phyloP scores from a whole-genome alignment of 1,140 invertebrate genomes.

The Bombus soroeensis region DNA sequence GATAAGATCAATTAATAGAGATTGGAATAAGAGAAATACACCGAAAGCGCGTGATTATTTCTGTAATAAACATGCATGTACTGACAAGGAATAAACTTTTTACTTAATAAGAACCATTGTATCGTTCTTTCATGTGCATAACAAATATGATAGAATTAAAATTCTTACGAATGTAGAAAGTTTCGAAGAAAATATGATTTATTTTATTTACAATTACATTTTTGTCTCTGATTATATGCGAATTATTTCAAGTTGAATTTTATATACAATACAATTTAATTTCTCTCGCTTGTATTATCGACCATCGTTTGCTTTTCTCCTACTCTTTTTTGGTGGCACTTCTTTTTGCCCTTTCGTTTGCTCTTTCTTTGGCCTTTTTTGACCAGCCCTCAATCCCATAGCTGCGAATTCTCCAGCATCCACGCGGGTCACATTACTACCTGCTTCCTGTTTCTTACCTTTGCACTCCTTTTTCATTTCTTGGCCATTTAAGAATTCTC shows the following conservation, averaged over 20 bases:
- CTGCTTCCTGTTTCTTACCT: neutral
- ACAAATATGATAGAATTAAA: neutral
- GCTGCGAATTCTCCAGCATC: constrained; percentile 71
- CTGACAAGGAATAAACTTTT: constrained; percentile 61
- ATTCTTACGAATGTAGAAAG: neutral
- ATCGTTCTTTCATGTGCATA: neutral
- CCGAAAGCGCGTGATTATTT: constrained; percentile 37
- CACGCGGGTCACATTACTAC: constrained; percentile 7
- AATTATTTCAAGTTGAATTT: neutral
- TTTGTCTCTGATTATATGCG: neutral
- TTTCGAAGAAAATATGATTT: neutral
- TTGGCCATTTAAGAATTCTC: constrained; percentile 55
- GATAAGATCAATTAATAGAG: constrained; percentile 17
- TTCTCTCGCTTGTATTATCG: neutral
- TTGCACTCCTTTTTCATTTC: constrained; percentile 5
- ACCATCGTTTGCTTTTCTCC: constrained; percentile 43
- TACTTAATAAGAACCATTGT: constrained; percentile 27
- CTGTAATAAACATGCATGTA: constrained; percentile 53
- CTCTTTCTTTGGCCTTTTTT: constrained; percentile 68
- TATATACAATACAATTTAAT: neutral
- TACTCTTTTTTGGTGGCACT: constrained; percentile 57
- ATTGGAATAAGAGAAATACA: constrained; percentile 20
- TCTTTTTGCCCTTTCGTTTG: constrained; percentile 13
- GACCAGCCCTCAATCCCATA: constrained; percentile 74
- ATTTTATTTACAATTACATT: neutral